Evolutionary conservation across 2,888 invertebrate genomes (phyloP).

Genomic region (Theodoxus fluviatilis): DNA sequence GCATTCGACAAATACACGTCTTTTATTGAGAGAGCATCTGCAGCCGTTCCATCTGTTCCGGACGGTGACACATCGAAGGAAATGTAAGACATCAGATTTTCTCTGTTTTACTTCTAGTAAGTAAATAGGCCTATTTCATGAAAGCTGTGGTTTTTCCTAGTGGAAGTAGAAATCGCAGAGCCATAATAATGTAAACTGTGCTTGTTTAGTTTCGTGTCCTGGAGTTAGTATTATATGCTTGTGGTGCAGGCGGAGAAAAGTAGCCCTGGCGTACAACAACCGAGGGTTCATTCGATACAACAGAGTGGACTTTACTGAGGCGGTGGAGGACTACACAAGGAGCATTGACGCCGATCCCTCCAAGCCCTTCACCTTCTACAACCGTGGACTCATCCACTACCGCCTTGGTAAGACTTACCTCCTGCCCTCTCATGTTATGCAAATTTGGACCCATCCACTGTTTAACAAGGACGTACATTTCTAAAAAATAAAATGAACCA

Average conservation of each 20-base stretch:
- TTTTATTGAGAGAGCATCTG: conserved; percentile 28
- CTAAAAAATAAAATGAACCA: too few species aligned
- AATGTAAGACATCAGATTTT: too few species aligned
- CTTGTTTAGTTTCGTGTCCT: background rate
- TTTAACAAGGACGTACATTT: too few species aligned
- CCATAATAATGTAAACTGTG: background rate
- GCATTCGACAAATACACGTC: conserved; percentile 29
- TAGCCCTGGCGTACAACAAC: conserved; percentile 60
- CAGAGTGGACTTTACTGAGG: conserved; percentile 64
- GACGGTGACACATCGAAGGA: too few species aligned
- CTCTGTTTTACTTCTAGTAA: too few species aligned
- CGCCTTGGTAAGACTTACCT: conserved; percentile 65
- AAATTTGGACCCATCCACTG: background rate
- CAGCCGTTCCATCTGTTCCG: background rate
- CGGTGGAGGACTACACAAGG: conserved; percentile 61
- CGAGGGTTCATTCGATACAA: conserved; percentile 62
- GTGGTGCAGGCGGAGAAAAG: conserved; percentile 36
- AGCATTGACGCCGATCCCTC: conserved; percentile 50
- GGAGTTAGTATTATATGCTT: background rate
- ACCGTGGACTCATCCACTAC: conserved; percentile 65
- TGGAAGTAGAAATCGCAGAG: too few species aligned
- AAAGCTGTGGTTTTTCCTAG: background rate
- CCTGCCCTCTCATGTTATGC: too few species aligned
- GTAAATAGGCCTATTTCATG: too few species aligned
- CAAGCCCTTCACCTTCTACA: conserved; percentile 60